Evolutionary conservation across 2,797 vertebrate species (phyloP), one percentile per base, ranked within the genome.

Genomic region (Nyctibius grandis): DNA sequence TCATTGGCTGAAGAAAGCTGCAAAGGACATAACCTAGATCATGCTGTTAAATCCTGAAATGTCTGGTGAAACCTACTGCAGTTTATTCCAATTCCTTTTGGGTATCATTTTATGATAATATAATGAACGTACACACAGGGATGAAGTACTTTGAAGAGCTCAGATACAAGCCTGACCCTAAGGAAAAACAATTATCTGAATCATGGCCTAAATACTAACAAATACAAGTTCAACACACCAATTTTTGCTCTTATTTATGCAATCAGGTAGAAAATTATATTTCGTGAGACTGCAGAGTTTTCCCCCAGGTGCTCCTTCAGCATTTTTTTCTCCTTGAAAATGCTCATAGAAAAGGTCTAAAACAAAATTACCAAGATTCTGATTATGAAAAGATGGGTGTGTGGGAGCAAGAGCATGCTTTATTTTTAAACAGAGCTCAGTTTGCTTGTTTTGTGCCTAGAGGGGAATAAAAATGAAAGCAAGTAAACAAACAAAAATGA

Each of bases 171-270:
- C 17, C 68, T 61, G 75, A 77, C 87, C 87, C 70, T 67, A 83
- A 48, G 48, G 93, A 91, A 94, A 95, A 95, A 88, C 65, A 75
- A 88, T 93, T 81, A 86, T 21, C 76, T 72, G 73, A 95, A 94
- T 78, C 82, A 59, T 65, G 79, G 73, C 88, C 89, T 92, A 83
- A 95, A 93, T 72, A 70, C 69, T 77, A 88, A 83, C 48, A 96
- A 75, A 93, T 29, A 70, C 53, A 89, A 87, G 78, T 85, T 91
- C 48, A 91, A 50, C 72, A 74, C 21, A 83, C 26, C 68, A 75
- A n/a, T 88, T 94, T 94, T 92, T 89, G 25, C 78, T 88, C 79
- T 85, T 91, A 89, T 89, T 92, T 95, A 96, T 92, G 94, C 85
- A 83, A 92, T 93, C 82, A 88, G 72, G 64, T 94, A 85, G 85